Conservation (phyloP, 2,113 vertebrate genomes). For the Amia ocellicauda region DNA sequence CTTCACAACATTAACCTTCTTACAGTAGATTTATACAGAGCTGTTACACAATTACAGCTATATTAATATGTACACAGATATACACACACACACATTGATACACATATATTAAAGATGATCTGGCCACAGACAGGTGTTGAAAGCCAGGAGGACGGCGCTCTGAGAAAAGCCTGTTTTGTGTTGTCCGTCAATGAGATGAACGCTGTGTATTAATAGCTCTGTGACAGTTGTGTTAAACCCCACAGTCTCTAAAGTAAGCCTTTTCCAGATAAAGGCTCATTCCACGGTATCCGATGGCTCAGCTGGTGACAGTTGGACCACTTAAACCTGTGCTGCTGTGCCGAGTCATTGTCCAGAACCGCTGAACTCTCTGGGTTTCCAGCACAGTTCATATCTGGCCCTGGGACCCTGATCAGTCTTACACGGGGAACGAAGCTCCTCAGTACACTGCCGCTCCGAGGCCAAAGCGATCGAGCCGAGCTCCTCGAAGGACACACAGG, state of each 20-base stretch:
- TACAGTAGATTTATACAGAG: too few relatives aligned
- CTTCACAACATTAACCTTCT: too few relatives aligned
- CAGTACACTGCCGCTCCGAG: too few relatives aligned
- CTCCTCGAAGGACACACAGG: too few relatives aligned
- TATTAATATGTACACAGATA: too few relatives aligned
- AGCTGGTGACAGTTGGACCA: background rate
- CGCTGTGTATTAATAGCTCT: conserved; percentile 6
- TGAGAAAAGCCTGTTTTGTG: too few relatives aligned
- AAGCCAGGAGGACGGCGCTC: conserved; percentile 1
- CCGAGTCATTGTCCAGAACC: background rate
- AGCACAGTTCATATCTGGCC: background rate
- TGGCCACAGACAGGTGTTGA: too few relatives aligned
- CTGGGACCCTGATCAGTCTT: conserved; percentile 10
- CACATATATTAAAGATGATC: background rate
- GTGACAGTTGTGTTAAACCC: conserved; percentile 15
- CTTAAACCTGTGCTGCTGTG: background rate
- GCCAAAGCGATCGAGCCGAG: too few relatives aligned
- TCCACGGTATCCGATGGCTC: conserved; percentile 4
- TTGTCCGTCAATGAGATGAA: background rate
- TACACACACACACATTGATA: too few relatives aligned
- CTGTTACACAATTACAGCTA: too few relatives aligned
- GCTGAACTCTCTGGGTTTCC: background rate
- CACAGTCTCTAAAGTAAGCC: conserved; percentile 17
- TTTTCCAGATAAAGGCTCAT: conserved; percentile 11
- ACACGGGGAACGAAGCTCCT: too few relatives aligned